These are phyloP conservation scores for Laodelphax striatellus DNA, from an alignment of 1,140 invertebrate species.

Conservation along the genomic window DNA sequence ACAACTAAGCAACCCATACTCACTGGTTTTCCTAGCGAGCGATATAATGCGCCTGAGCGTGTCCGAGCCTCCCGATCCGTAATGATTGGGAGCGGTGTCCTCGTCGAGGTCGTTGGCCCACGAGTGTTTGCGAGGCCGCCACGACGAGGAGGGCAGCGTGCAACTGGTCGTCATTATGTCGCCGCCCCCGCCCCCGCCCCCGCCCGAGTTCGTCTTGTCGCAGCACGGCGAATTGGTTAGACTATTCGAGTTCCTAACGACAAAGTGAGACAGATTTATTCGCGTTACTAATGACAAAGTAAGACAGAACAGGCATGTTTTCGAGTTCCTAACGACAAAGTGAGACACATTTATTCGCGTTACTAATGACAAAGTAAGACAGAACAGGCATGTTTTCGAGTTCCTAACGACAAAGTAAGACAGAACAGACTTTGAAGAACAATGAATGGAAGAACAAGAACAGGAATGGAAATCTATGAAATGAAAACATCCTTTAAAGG, in stretches of 20 bases:
- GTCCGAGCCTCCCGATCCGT: conserved; percentile 43
- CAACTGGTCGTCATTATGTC: conserved; percentile 44
- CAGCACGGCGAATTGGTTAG: conserved; percentile 15
- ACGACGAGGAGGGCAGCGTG: conserved; percentile 25
- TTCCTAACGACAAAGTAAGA: too few species aligned
- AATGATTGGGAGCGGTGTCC: conserved; percentile 43
- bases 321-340: not conserved
- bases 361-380: too few species aligned
- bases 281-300: too few species aligned
- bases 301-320: too few species aligned
- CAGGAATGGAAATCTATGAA: too few species aligned
- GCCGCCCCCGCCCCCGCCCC: not conserved
- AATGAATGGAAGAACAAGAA: too few species aligned
- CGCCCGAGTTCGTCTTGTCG: not conserved
- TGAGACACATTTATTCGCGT: too few species aligned
- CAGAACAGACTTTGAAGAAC: too few species aligned
- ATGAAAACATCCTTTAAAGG: too few species aligned
- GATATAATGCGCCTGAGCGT: conserved; percentile 65
- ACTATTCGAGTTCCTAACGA: conserved; percentile 2
- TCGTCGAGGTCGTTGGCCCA: conserved; percentile 60
- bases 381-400: too few species aligned
- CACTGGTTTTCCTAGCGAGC: conserved; percentile 62
- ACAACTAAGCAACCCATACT: too few species aligned
- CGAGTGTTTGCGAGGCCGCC: conserved; percentile 50
- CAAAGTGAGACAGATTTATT: not conserved